Evolutionary conservation across 2,113 vertebrate genomes (phyloP).

Genomic region (Takifugu flavidus): DNA sequence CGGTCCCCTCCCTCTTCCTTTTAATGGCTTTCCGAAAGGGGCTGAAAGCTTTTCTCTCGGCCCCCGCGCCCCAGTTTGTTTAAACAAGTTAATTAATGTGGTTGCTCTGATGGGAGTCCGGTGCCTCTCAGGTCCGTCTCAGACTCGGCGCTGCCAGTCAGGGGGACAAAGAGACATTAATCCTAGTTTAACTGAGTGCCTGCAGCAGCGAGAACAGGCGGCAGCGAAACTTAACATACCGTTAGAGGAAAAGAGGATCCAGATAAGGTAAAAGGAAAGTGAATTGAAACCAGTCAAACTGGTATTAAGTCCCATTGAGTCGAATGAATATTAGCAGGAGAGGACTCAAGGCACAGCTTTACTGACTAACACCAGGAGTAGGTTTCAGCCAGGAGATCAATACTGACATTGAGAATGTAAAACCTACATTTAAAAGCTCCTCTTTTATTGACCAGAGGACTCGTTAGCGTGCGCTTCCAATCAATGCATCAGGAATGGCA

Average conservation of each 20-base stretch:
- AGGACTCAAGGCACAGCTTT: neutral
- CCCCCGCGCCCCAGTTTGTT: slow-evolving; percentile 69
- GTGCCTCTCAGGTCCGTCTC: slow-evolving; percentile 60
- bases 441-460: slow-evolving; percentile 50
- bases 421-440: slow-evolving; percentile 57
- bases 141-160: slow-evolving; percentile 48
- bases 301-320: neutral
- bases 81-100: slow-evolving; percentile 74
- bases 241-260: neutral
- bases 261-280: neutral
- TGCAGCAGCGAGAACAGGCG: slow-evolving; percentile 12
- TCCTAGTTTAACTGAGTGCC: slow-evolving; percentile 36
- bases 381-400: slow-evolving; percentile 1
- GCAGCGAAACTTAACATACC: slow-evolving; percentile 16
- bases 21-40: slow-evolving; percentile 76
- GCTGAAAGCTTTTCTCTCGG: slow-evolving; percentile 74
- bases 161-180: slow-evolving; percentile 57
- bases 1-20: slow-evolving; percentile 42
- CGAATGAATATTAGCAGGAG: neutral
- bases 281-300: neutral
- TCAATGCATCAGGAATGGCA: slow-evolving; percentile 65
- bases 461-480: slow-evolving; percentile 71
- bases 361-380: neutral
- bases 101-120: slow-evolving; percentile 63
- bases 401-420: slow-evolving; percentile 44